phyloP scores from a whole-genome alignment of 2,113 vertebrate species.

The sheep (Ovis aries) region DNA sequence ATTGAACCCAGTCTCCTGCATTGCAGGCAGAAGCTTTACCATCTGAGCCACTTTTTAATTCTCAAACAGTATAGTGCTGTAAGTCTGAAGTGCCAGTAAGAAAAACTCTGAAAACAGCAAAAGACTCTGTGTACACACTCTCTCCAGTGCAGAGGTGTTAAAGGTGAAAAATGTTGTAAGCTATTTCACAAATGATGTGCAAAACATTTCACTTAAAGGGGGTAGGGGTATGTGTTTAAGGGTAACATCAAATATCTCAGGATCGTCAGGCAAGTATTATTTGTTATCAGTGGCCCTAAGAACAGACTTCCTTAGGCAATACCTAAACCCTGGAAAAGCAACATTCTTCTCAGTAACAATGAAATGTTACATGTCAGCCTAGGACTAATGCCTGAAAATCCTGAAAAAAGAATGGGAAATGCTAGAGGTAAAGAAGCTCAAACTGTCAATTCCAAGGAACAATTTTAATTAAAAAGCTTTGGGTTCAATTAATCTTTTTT shows the following conservation, averaged over 20 bases:
- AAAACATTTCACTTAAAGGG: neutral
- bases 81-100: neutral
- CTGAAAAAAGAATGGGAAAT: neutral
- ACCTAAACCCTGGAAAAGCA: neutral
- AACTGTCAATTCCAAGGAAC: neutral
- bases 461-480: neutral
- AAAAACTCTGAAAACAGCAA: neutral
- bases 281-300: neutral
- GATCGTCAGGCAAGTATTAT: neutral
- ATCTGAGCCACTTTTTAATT: neutral
- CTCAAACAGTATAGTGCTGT: neutral
- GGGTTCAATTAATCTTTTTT: neutral
- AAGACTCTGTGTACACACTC: neutral
- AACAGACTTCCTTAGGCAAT: neutral
- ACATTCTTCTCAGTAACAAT: neutral
- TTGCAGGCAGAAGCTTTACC: no score
- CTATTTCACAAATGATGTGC: neutral
- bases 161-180: neutral
- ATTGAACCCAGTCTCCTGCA: accelerated
- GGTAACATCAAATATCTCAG: neutral
- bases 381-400: neutral
- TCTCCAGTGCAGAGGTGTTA: neutral
- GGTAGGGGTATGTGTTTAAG: neutral
- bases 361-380: neutral
- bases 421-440: neutral